Evolutionary conservation across 2,888 invertebrate genomes (phyloP).

Genomic region (Cephalotes varians): DNA sequence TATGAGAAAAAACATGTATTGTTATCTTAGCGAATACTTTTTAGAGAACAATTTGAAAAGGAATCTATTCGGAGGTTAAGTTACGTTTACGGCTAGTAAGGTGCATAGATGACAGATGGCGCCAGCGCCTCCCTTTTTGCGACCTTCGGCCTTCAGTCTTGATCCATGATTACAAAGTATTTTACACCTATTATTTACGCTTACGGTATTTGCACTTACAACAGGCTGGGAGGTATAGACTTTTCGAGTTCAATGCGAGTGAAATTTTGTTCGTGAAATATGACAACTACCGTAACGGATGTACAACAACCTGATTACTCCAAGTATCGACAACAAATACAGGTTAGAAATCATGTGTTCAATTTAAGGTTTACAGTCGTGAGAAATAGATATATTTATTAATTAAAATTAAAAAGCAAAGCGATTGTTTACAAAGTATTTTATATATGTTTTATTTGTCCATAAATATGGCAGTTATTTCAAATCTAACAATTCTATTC

Average conservation of each 20-base stretch:
- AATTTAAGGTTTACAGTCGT: background rate
- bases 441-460: background rate
- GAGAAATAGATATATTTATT: background rate
- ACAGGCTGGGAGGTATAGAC: background rate
- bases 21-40: background rate
- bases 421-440: background rate
- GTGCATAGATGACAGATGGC: background rate
- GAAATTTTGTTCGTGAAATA: background rate
- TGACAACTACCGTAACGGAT: conserved; percentile 19
- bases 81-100: background rate
- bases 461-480: background rate
- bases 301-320: background rate
- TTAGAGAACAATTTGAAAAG: background rate
- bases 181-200: background rate
- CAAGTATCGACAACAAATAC: background rate
- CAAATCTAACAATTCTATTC: background rate
- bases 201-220: background rate
- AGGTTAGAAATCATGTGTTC: conserved; percentile 11
- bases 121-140: no score
- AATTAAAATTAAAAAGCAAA: background rate
- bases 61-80: background rate
- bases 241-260: background rate
- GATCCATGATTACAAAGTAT: no score
- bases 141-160: no score
- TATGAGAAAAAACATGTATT: no score